These are phyloP conservation scores for Harpalus rubripes DNA, from an alignment of 2,888 invertebrate species.

Conservation along the genomic window DNA sequence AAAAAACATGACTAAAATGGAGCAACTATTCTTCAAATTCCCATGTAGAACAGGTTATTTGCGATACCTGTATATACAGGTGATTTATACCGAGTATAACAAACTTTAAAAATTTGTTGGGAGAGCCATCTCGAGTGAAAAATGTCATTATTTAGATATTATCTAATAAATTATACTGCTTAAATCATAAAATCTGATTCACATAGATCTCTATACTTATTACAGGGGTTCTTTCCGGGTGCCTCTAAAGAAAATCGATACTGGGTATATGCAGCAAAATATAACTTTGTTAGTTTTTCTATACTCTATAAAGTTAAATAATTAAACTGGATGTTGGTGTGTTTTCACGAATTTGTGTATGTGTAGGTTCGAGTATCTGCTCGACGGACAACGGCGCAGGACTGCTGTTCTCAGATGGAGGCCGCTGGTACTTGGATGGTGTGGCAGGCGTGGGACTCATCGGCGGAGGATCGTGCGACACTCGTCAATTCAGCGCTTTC, in stretches of 20 bases:
- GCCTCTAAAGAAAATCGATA: no score
- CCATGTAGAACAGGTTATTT: background rate
- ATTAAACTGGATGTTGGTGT: background rate
- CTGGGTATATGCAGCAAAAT: no score
- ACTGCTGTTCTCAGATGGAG: background rate
- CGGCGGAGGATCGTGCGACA: slow-evolving; percentile 25
- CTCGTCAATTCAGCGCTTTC: slow-evolving; percentile 23
- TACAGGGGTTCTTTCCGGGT: no score
- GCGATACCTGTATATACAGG: background rate
- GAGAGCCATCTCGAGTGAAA: no score
- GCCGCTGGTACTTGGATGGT: slow-evolving; percentile 15
- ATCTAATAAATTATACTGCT: no score
- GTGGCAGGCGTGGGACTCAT: slow-evolving; percentile 34
- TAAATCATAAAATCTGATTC: background rate
- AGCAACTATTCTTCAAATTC: background rate
- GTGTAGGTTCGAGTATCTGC: slow-evolving; percentile 35
- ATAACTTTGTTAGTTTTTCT: no score
- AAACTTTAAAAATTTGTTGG: no score
- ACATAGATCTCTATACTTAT: no score
- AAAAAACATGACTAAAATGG: no score
- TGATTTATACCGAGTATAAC: no score
- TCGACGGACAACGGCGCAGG: slow-evolving; percentile 46
- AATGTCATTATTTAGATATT: no score
- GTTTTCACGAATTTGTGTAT: background rate
- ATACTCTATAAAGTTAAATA: no score